Conservation (phyloP, 2,797 vertebrate species). For the Halcyon chelicuti region DNA sequence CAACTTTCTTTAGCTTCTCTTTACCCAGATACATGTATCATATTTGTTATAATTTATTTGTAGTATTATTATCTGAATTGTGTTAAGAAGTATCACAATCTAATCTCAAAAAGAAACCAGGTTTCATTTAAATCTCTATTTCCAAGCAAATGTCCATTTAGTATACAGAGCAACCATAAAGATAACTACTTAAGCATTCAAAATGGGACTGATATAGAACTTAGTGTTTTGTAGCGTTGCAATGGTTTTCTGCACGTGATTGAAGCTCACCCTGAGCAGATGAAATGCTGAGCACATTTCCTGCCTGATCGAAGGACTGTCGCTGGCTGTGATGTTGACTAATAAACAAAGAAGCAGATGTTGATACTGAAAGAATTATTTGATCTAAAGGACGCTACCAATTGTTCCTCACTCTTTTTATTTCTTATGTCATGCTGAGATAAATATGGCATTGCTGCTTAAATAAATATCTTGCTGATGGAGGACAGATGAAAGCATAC, state of each 20-base stretch:
- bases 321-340: background rate
- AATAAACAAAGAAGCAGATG: constrained; percentile 6
- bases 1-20: background rate
- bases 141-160: background rate
- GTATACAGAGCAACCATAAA: background rate
- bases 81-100: background rate
- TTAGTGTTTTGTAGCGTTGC: background rate
- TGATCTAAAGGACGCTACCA: background rate
- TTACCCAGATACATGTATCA: background rate
- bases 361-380: constrained; percentile 31
- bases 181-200: background rate
- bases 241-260: background rate
- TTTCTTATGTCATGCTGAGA: constrained; percentile 2
- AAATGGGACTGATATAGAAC: background rate
- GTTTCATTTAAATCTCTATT: background rate
- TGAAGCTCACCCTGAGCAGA: background rate
- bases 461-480: background rate
- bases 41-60: background rate
- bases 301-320: background rate
- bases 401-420: background rate
- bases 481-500: background rate
- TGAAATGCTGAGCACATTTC: background rate
- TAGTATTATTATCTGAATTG: background rate
- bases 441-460: background rate
- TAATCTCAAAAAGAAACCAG: background rate